Evolutionary conservation across 2,888 invertebrate species (phyloP).

Genomic region (Agonopterix alstromeriana): DNA sequence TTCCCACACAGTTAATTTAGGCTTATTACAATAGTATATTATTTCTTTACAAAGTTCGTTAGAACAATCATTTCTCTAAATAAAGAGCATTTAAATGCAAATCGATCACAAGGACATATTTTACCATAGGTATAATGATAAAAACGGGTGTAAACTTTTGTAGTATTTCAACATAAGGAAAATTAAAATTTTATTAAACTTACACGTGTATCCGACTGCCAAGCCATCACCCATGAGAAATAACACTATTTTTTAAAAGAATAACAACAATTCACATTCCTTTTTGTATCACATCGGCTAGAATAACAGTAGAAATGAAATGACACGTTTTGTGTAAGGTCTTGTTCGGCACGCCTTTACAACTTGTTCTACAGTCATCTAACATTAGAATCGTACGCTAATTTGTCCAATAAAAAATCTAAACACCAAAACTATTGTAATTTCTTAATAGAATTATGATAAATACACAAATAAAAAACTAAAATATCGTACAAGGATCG

Average conservation of each 20-base stretch:
- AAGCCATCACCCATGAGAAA: conserved; percentile 76
- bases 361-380: conserved; percentile 35
- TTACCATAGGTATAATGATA: conserved; percentile 9
- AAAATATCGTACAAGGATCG: conserved; percentile 58
- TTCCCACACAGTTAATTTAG: conserved; percentile 13
- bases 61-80: conserved; percentile 35
- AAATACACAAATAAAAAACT: conserved; percentile 68
- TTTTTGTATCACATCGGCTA: conserved; percentile 54
- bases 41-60: conserved; percentile 16
- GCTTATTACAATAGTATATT: background rate
- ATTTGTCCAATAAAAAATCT: conserved; percentile 40
- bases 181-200: conserved; percentile 27
- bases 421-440: conserved; percentile 52
- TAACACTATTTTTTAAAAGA: conserved; percentile 59
- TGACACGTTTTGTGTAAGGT: conserved; percentile 65
- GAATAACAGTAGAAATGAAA: conserved; percentile 60
- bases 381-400: conserved; percentile 46
- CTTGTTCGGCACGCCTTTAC: conserved; percentile 39
- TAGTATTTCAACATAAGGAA: background rate
- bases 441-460: conserved; percentile 44
- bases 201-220: conserved; percentile 75
- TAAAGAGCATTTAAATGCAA: conserved; percentile 50
- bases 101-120: conserved; percentile 59
- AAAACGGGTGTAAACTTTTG: background rate
- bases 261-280: conserved; percentile 65